Conservation (phyloP, 2,888 invertebrate species). For the Charanyca ferruginea region DNA sequence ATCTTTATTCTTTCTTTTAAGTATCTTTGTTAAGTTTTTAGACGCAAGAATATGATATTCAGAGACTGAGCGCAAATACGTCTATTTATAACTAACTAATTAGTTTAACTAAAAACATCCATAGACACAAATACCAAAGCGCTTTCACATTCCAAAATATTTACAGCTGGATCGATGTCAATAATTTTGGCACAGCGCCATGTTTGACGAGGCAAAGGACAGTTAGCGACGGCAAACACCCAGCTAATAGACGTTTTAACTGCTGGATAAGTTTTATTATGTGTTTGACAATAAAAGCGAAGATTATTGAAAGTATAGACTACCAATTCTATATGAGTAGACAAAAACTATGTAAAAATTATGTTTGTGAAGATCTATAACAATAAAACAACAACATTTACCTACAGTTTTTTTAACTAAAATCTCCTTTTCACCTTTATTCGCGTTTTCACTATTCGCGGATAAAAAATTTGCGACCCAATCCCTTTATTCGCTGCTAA, state of each 20-base stretch:
- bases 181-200: constrained; percentile 62
- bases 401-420: too few relatives aligned
- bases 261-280: constrained; percentile 6
- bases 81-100: constrained; percentile 32
- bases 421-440: too few relatives aligned
- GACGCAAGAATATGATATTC: too few relatives aligned
- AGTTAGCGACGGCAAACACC: constrained; percentile 21
- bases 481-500: too few relatives aligned
- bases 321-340: not conserved
- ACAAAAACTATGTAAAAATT: too few relatives aligned
- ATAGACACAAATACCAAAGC: constrained; percentile 49
- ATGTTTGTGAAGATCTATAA: too few relatives aligned
- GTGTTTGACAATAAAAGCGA: not conserved
- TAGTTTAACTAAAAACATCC: constrained; percentile 45
- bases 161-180: constrained; percentile 61
- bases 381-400: too few relatives aligned
- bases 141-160: constrained; percentile 58
- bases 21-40: too few relatives aligned
- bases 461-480: too few relatives aligned
- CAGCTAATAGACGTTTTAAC: constrained; percentile 34
- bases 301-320: not conserved
- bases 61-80: too few relatives aligned
- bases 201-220: constrained; percentile 37
- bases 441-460: too few relatives aligned
- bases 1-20: too few relatives aligned